Evolutionary conservation across 37 sponge, comb jelly and placozoan genomes (phyloP), one percentile per base, ranked within the genome.

Genomic region (Crambe crambe): DNA sequence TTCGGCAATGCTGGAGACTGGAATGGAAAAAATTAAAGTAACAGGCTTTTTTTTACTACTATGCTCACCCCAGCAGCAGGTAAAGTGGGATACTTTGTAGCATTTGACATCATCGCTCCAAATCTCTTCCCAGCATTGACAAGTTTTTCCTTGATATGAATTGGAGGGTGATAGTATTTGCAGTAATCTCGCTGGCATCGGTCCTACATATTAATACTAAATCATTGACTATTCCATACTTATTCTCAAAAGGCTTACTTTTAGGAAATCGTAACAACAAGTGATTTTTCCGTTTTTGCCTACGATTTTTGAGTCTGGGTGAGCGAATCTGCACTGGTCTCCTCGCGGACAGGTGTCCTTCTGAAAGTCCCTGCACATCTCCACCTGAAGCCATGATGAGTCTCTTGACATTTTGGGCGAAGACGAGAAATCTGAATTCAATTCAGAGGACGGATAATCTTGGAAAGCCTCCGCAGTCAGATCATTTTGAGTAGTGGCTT

Each of bases 301-400:
- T 0, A 74, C 30, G 29, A 87, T 73, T 23, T 58, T 70, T 34
- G 76, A 41, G 30, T 68, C 79, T 0, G 94, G 94, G 68, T 97
- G 97, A n/a, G 94, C 94, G 41, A 80, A 93, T 8, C 86, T 78
- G 69, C 97, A 97, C 59, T 86, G 86, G 25, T 88, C 86, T 1
- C 79, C 84, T 10, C 42, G 36, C 25, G 91, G 42, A 0, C 79
- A 42, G 74, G 91, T 57, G 42, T 74, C 74, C 39, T 86, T 74
- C 56, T 78, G 72, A 56, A 70, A 93, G 37, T 97, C 97, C 23
- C 94, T 58, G 76, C 97, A 97, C 0, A 91, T 84, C 61, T 93
- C 89, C 75, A 93, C 73, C 37, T 91, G 74, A 41, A 91, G 68
- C 91, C 91, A 91, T 3, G 87, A 83, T 27, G 91, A 83, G 47